Evolutionary conservation across 37 sponge, comb jelly and placozoan species (phyloP).

Genomic region (Axinella damicornis): DNA sequence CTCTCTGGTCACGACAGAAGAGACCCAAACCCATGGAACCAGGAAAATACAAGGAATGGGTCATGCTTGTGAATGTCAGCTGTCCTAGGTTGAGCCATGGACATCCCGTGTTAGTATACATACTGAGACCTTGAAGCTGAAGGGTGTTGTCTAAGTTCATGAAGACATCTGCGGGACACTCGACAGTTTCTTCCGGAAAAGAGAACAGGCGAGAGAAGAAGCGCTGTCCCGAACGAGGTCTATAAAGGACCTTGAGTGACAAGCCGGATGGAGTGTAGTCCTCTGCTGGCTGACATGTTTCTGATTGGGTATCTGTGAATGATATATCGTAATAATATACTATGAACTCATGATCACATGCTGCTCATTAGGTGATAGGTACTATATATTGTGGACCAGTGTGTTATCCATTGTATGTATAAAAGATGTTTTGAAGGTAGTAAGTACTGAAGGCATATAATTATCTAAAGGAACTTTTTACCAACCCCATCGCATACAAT

Average conservation of each 20-base stretch:
- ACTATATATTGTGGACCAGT: too few species aligned
- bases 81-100: neutral
- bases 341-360: too few species aligned
- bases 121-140: neutral
- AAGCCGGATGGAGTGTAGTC: neutral
- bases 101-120: neutral
- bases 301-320: too few species aligned
- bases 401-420: too few species aligned
- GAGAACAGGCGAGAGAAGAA: slow-evolving; percentile 30
- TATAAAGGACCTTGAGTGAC: neutral
- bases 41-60: slow-evolving; percentile 5
- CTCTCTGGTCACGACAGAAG: neutral
- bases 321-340: too few species aligned
- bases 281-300: neutral
- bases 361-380: too few species aligned
- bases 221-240: neutral
- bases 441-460: too few species aligned
- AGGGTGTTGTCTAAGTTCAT: neutral
- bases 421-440: too few species aligned
- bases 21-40: neutral
- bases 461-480: too few species aligned
- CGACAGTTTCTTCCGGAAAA: slow-evolving; percentile 3
- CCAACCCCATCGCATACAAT: too few species aligned
- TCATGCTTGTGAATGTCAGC: slow-evolving; percentile 9
- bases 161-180: slow-evolving; percentile 31